phyloP scores from a whole-genome alignment of 1,140 invertebrate genomes.

The Dendrolimus kikuchii region DNA sequence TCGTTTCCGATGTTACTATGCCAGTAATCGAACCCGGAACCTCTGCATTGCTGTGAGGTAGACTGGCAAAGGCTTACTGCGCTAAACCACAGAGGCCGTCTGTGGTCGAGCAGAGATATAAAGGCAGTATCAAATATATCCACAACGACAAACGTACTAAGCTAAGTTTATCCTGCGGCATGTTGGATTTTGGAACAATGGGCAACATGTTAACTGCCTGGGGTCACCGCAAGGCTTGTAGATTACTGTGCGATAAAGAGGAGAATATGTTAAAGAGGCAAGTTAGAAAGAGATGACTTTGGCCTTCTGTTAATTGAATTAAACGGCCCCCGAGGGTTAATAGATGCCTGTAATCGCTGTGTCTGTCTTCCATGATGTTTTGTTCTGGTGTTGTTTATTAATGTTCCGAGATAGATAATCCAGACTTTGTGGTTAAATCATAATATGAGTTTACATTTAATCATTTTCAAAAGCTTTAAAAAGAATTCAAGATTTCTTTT shows the following conservation, averaged over 20 bases:
- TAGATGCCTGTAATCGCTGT: slow-evolving; percentile 18
- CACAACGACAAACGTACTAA: slow-evolving; percentile 25
- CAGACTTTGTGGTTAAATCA: too few relatives aligned
- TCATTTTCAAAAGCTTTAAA: too few relatives aligned
- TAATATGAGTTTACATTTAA: too few relatives aligned
- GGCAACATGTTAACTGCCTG: slow-evolving; percentile 25
- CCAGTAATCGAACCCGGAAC: too few relatives aligned
- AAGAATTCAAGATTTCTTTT: too few relatives aligned
- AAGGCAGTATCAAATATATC: not conserved
- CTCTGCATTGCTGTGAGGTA: too few relatives aligned
- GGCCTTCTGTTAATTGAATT: slow-evolving; percentile 27
- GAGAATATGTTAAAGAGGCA: slow-evolving; percentile 1
- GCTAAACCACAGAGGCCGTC: too few relatives aligned
- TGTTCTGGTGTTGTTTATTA: not conserved
- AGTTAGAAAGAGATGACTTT: slow-evolving; percentile 8
- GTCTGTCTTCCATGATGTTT: slow-evolving; percentile 5
- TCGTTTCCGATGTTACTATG: too few relatives aligned
- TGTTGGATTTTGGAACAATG: slow-evolving; percentile 21
- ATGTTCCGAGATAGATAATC: too few relatives aligned
- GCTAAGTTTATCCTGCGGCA: slow-evolving; percentile 20
- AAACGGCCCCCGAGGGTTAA: slow-evolving; percentile 20
- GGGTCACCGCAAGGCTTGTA: slow-evolving; percentile 27
- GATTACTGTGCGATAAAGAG: slow-evolving; percentile 17
- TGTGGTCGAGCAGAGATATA: too few relatives aligned
- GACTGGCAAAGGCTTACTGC: too few relatives aligned